Percentiles rank a stretch among this genome's conserved stretches.
Conservation (phyloP, 2,888 invertebrate genomes). For the Trissoscelio sp. region DNA sequence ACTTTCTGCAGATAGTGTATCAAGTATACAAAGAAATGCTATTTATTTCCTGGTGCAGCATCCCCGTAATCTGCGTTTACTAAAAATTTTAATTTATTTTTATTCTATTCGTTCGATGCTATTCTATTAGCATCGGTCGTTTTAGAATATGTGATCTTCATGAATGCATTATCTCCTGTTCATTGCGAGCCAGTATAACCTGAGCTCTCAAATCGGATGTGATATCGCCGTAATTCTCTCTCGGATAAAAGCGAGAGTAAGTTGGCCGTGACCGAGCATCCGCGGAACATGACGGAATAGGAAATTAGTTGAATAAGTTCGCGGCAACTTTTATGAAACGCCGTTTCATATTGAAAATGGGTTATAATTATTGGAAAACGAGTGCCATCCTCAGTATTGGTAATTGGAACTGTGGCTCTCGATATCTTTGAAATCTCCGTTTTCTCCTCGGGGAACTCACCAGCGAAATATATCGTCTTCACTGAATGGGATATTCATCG, state of each 20-base stretch:
- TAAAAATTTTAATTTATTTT: slow-evolving; percentile 1
- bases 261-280: neutral
- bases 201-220: too few species aligned
- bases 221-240: too few species aligned
- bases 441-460: neutral
- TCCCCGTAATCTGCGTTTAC: neutral
- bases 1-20: neutral
- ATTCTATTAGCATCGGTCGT: neutral
- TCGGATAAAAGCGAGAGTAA: too few species aligned
- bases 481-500: neutral
- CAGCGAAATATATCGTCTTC: neutral
- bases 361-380: slow-evolving; percentile 33
- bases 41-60: neutral
- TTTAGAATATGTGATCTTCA: slow-evolving; percentile 25
- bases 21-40: neutral
- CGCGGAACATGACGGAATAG: slow-evolving; percentile 18
- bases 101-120: neutral
- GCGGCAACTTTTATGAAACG: slow-evolving; percentile 10
- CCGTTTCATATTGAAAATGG: slow-evolving; percentile 33
- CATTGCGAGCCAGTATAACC: too few species aligned
- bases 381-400: neutral
- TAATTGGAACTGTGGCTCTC: neutral
- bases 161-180: slow-evolving; percentile 27
- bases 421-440: slow-evolving; percentile 1
- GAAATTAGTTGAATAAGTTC: slow-evolving; percentile 21